Percentiles rank a stretch among this genome's conserved stretches.
phyloP scores from a whole-genome alignment of 2,113 vertebrate genomes.

The Lasiurus cinereus region DNA sequence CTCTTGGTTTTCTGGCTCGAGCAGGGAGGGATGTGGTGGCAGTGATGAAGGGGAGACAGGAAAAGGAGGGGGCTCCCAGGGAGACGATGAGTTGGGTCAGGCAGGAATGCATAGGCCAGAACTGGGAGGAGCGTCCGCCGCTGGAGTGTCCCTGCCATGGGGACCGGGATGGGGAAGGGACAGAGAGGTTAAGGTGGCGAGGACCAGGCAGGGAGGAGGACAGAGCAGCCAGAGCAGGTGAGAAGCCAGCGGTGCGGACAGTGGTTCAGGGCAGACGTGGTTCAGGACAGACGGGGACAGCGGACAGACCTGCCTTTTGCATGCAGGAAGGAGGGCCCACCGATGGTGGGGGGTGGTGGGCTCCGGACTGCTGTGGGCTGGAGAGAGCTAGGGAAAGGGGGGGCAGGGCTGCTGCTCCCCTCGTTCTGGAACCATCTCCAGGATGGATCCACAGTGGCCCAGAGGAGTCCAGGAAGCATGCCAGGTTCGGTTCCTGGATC shows the following conservation, averaged over 20 bases:
- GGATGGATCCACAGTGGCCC: background rate
- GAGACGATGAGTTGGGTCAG: background rate
- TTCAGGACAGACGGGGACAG: background rate
- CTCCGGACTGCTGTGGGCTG: background rate
- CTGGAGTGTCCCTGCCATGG: background rate
- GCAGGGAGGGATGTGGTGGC: background rate
- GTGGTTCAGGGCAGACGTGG: background rate
- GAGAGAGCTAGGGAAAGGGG: background rate
- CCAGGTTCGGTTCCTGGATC: background rate
- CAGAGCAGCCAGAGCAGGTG: background rate
- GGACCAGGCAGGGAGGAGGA: background rate
- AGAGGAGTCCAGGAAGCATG: background rate
- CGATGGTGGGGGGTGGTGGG: background rate
- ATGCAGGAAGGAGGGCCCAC: fast-evolving
- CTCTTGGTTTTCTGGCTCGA: background rate
- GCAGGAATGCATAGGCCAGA: background rate
- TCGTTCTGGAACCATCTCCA: background rate
- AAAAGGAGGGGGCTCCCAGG: background rate
- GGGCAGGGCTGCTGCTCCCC: background rate
- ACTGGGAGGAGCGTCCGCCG: background rate
- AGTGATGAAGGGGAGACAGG: background rate
- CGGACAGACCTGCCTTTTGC: background rate
- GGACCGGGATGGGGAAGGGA: background rate
- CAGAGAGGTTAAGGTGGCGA: background rate
- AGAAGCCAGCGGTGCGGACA: background rate